Conservation (phyloP, 2,797 vertebrate genomes). For the Avahi laniger region DNA sequence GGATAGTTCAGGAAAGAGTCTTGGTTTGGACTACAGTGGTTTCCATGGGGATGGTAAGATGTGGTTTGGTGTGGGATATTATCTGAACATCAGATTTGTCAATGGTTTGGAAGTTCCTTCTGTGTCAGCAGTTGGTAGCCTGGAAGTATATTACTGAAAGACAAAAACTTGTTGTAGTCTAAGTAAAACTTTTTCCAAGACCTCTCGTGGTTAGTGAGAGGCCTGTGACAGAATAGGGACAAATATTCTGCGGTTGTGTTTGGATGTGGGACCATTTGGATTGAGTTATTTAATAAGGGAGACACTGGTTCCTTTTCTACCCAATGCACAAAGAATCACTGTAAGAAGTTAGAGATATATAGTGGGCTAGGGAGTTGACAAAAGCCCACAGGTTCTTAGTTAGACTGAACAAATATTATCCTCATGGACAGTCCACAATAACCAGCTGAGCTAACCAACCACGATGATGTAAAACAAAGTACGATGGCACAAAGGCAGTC, state of each 20-base stretch:
- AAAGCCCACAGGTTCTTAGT: neutral
- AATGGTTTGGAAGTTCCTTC: neutral
- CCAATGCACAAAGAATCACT: neutral
- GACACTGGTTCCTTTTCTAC: neutral
- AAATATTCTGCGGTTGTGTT: neutral
- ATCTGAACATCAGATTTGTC: neutral
- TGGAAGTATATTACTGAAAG: neutral
- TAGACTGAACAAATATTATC: neutral
- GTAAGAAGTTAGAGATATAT: neutral
- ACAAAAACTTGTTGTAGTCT: neutral
- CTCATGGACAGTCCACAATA: neutral
- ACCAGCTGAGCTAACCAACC: neutral
- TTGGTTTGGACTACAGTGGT: neutral
- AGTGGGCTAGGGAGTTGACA: neutral
- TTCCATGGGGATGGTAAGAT: neutral
- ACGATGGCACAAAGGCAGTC: neutral
- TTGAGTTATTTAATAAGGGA: conserved; percentile 40
- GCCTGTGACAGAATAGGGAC: neutral
- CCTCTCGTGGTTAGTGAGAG: neutral
- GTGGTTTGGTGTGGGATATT: neutral
- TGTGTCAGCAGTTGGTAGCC: neutral
- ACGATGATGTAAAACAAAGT: neutral
- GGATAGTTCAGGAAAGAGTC: neutral
- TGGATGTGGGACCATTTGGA: neutral
- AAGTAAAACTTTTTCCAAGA: neutral